A percentile compares a stretch with the other conserved stretches of the same genome.
These are phyloP conservation scores for Anneissia japonica DNA, from an alignment of 35 echinoderm and acorn worm species.

Conservation along the genomic window DNA sequence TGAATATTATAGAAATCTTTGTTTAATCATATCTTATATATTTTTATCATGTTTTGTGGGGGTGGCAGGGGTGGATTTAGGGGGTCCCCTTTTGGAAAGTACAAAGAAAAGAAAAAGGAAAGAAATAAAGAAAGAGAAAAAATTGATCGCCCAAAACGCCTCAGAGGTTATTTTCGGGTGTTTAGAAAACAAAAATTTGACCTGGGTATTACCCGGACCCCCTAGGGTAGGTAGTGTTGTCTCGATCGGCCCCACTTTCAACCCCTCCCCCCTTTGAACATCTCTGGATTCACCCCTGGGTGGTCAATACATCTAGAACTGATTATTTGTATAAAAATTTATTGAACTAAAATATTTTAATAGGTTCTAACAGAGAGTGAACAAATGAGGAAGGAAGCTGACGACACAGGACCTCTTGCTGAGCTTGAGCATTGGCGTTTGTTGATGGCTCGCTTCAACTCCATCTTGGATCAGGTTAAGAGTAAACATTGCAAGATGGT, in stretches of 20 bases:
- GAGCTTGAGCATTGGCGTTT: slow-evolving; percentile 97
- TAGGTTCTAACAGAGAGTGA: slow-evolving; percentile 98
- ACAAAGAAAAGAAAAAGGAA: no score
- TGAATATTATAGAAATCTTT: no score
- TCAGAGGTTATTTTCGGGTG: no score
- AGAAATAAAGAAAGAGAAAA: no score
- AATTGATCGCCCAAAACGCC: no score
- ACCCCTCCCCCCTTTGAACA: neutral
- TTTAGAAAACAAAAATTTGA: neutral
- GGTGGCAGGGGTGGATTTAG: no score
- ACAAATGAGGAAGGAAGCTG: slow-evolving; percentile 99
- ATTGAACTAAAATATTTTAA: neutral
- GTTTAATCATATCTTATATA: no score
- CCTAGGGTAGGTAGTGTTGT: no score
- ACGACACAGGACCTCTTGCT: slow-evolving; percentile 92
- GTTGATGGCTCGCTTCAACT: slow-evolving; percentile 79
- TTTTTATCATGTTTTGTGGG: no score
- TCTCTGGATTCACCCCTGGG: neutral
- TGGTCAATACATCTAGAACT: neutral
- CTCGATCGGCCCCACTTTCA: neutral
- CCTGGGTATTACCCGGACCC: no score
- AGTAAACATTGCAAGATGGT: slow-evolving; percentile 92
- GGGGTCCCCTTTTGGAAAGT: no score
- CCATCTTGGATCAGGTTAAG: slow-evolving; percentile 94
- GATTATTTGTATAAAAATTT: neutral